Evolutionary conservation across 2,113 vertebrate genomes (phyloP).

Genomic region (Scytalopus superciliaris): DNA sequence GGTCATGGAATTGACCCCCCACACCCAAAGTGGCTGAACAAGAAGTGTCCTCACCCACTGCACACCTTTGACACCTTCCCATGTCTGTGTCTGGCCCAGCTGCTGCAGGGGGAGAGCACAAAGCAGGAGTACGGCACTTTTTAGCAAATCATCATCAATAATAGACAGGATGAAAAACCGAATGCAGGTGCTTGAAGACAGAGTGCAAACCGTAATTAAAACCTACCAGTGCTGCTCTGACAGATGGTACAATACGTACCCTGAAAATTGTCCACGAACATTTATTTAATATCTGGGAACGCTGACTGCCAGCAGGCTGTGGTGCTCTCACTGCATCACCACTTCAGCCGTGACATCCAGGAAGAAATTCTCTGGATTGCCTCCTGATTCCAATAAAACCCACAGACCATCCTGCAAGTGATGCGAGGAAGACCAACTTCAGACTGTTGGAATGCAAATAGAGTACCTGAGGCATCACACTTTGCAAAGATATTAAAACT

Average conservation of each 20-base stretch:
- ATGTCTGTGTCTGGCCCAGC: background rate
- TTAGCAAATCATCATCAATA: slow-evolving; percentile 34
- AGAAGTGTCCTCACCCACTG: background rate
- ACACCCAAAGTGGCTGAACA: background rate
- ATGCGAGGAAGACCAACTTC: background rate
- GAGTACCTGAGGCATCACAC: background rate
- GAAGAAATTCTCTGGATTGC: background rate
- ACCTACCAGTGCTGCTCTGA: slow-evolving; percentile 36
- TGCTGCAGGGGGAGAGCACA: background rate
- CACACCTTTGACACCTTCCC: background rate
- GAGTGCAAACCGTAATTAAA: slow-evolving; percentile 60
- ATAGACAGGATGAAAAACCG: slow-evolving; percentile 22
- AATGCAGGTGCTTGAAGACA: slow-evolving; percentile 57
- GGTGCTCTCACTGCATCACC: background rate
- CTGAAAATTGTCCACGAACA: slow-evolving; percentile 43
- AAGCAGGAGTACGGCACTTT: background rate
- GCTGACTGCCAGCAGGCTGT: slow-evolving; percentile 9
- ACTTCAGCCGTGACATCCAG: background rate
- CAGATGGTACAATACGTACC: slow-evolving; percentile 54
- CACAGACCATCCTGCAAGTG: background rate
- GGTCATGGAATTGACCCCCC: background rate
- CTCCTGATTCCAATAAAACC: background rate
- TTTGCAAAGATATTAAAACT: background rate
- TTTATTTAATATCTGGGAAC: background rate
- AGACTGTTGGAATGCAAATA: background rate